phyloP scores from a whole-genome alignment of 2,797 vertebrate species.

The Acanthurus leucopareius region DNA sequence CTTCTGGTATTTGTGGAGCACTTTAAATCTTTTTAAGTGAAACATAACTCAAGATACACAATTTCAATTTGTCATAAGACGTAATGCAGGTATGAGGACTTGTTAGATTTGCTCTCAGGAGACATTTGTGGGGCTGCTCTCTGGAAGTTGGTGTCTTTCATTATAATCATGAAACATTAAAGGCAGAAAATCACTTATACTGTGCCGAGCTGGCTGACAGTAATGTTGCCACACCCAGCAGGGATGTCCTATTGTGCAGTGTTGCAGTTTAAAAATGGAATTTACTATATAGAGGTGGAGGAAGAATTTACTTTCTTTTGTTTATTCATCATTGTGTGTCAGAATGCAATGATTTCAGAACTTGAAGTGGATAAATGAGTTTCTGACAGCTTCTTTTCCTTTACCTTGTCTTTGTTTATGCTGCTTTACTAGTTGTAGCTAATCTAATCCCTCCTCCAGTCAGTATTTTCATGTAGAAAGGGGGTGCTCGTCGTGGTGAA shows the following conservation, averaged over 20 bases:
- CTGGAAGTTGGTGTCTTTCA: background rate
- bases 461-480: background rate
- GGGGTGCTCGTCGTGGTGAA: background rate
- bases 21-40: constrained; percentile 45
- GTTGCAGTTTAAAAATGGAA: background rate
- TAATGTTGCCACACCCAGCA: background rate
- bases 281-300: background rate
- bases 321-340: background rate
- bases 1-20: constrained; percentile 34
- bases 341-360: background rate
- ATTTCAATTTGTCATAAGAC: constrained; percentile 12
- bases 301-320: background rate
- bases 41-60: constrained; percentile 36
- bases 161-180: background rate
- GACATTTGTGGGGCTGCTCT: constrained; percentile 3
- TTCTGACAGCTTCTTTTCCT: background rate
- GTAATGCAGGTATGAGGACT: background rate
- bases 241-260: background rate
- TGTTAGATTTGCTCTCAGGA: background rate
- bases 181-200: background rate
- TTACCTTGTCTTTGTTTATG: background rate
- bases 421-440: background rate
- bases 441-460: constrained; percentile 2
- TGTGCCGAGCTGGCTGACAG: background rate
- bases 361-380: background rate